A percentile compares a stretch with the other conserved stretches of the same genome.
phyloP scores from a whole-genome alignment of 2,888 invertebrate species.

The Hoplodrina blanda region DNA sequence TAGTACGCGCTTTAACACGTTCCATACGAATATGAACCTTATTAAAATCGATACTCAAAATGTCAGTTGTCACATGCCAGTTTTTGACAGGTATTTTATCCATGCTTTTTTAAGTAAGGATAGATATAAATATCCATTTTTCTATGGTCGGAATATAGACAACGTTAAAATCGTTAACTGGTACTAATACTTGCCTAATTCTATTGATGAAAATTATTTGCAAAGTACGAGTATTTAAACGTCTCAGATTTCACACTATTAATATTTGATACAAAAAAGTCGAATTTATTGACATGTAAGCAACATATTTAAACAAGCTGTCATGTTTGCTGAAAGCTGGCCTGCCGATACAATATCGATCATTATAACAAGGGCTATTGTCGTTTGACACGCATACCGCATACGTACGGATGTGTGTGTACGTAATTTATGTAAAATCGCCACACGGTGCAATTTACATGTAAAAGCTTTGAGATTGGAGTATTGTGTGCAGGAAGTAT shows the following conservation, averaged over 20 bases:
- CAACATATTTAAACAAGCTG: slow-evolving; percentile 42
- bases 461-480: slow-evolving; percentile 50
- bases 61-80: too few species aligned
- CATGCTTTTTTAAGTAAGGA: too few species aligned
- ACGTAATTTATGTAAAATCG: slow-evolving; percentile 60
- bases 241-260: background rate
- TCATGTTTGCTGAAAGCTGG: slow-evolving; percentile 36
- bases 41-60: too few species aligned
- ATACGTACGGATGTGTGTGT: background rate
- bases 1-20: too few species aligned
- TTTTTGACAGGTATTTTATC: too few species aligned
- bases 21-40: too few species aligned
- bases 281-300: background rate
- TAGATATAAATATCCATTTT: too few species aligned
- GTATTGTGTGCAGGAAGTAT: slow-evolving; percentile 28
- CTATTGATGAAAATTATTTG: too few species aligned
- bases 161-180: too few species aligned
- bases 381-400: slow-evolving; percentile 34
- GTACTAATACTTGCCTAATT: too few species aligned
- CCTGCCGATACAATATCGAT: slow-evolving; percentile 42
- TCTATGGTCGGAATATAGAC: too few species aligned
- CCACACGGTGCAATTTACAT: slow-evolving; percentile 63
- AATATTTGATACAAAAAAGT: background rate
- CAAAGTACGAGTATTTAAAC: too few species aligned
- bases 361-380: slow-evolving; percentile 45